Conservation (phyloP, 2,113 vertebrate species). For the Solenodon paradoxus region DNA sequence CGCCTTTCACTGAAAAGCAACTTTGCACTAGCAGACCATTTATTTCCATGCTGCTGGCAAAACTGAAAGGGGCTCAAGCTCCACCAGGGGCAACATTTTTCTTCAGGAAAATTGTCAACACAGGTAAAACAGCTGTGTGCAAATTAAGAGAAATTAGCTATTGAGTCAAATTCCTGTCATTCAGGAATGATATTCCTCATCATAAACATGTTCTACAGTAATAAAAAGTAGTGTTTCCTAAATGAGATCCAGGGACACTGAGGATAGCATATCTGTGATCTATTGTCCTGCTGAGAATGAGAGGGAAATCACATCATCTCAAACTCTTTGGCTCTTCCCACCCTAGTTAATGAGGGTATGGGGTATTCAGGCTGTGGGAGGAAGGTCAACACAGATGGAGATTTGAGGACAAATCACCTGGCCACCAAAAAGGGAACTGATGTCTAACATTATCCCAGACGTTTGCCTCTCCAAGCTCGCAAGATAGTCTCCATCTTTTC, state of each 20-base stretch:
- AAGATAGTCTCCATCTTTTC: neutral
- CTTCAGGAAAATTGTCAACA: constrained; percentile 67
- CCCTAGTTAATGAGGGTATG: neutral
- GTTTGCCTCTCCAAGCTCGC: neutral
- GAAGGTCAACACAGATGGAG: neutral
- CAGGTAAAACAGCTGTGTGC: constrained; percentile 67
- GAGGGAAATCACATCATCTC: neutral
- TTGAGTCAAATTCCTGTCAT: constrained; percentile 27
- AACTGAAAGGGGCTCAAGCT: constrained; percentile 38
- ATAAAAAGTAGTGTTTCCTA: constrained; percentile 52
- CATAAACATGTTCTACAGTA: constrained; percentile 33
- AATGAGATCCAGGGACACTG: neutral
- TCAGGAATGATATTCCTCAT: constrained; percentile 31
- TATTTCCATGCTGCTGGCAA: constrained; percentile 53
- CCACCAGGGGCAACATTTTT: constrained; percentile 61
- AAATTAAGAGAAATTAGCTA: constrained; percentile 75
- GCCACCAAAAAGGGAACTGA: neutral
- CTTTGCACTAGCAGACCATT: constrained; percentile 55
- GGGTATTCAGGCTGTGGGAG: neutral
- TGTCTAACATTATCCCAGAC: neutral
- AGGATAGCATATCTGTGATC: neutral
- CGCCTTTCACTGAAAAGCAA: neutral
- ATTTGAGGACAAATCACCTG: neutral
- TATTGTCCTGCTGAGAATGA: neutral
- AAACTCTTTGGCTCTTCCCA: neutral